These are phyloP conservation scores for Idris sp. DNA, from an alignment of 1,140 invertebrate genomes.

Conservation along the genomic window DNA sequence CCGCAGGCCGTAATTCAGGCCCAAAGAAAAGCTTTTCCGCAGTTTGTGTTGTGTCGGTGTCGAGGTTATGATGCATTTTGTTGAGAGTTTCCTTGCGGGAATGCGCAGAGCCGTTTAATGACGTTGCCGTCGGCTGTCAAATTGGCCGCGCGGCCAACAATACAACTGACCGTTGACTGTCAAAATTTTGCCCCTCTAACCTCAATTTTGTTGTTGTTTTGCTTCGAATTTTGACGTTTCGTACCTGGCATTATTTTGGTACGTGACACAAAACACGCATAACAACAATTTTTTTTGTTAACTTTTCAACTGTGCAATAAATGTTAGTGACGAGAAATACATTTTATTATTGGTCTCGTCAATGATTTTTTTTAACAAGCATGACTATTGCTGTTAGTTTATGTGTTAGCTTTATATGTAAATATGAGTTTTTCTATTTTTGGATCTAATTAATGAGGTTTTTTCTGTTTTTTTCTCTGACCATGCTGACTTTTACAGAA, in stretches of 20 bases:
- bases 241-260: conserved; percentile 18
- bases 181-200: conserved; percentile 21
- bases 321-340: too few species aligned
- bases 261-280: not conserved
- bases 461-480: not conserved
- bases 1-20: conserved; percentile 16
- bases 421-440: not conserved
- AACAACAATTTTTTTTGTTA: not conserved
- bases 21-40: conserved; percentile 47
- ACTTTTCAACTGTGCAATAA: too few species aligned
- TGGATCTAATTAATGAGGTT: conserved; percentile 20
- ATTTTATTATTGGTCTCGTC: too few species aligned
- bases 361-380: too few species aligned
- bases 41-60: too few species aligned
- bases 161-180: not conserved
- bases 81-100: conserved; percentile 54
- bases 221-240: conserved; percentile 34
- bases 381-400: too few species aligned
- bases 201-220: conserved; percentile 22
- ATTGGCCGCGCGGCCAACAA: too few species aligned
- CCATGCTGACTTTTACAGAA: conserved; percentile 64
- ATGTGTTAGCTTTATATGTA: too few species aligned
- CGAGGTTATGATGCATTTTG: conserved; percentile 69
- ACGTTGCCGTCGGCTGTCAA: not conserved
- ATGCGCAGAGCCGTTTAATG: too few species aligned